Percentiles rank a stretch among this genome's conserved stretches.
phyloP scores from a whole-genome alignment of 1,140 invertebrate species.

The Oscheius sp. region DNA sequence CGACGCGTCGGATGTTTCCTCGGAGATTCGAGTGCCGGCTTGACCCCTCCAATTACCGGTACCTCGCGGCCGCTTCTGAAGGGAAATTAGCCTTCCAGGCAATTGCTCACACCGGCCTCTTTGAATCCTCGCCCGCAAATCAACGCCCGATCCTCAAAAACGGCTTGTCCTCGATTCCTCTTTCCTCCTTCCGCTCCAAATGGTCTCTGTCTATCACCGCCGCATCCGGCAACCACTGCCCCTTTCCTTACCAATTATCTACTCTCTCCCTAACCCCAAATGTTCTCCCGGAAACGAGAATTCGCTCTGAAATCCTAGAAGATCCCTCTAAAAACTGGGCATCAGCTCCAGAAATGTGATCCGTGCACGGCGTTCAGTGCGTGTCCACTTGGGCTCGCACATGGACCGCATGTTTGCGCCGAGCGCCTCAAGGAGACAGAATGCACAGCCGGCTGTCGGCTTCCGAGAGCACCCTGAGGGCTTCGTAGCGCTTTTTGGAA shows the following conservation, averaged over 20 bases:
- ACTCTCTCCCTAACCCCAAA: background rate
- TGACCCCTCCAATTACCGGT: slow-evolving; percentile 9
- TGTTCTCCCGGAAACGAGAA: background rate
- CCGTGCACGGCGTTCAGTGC: background rate
- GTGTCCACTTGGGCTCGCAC: slow-evolving; percentile 4
- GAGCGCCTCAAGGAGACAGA: background rate
- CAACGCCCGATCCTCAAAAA: background rate
- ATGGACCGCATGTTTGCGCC: background rate
- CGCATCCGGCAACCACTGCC: background rate
- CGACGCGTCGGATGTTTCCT: slow-evolving; percentile 6
- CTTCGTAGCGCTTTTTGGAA: too few species aligned
- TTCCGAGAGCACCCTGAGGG: too few species aligned
- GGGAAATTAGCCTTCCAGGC: slow-evolving; percentile 11
- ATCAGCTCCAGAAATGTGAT: background rate
- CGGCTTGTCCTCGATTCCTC: background rate
- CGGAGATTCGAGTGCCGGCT: background rate
- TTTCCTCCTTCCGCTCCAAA: background rate
- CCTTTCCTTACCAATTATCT: background rate
- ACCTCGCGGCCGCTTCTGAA: background rate
- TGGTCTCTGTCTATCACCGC: background rate
- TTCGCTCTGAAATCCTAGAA: background rate
- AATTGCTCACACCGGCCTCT: slow-evolving; percentile 7
- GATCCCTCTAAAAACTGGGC: background rate
- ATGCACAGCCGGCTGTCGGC: background rate
- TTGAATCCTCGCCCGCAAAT: background rate